Evolutionary conservation across 2,888 invertebrate species (phyloP).

Genomic region (Spialia ferax): DNA sequence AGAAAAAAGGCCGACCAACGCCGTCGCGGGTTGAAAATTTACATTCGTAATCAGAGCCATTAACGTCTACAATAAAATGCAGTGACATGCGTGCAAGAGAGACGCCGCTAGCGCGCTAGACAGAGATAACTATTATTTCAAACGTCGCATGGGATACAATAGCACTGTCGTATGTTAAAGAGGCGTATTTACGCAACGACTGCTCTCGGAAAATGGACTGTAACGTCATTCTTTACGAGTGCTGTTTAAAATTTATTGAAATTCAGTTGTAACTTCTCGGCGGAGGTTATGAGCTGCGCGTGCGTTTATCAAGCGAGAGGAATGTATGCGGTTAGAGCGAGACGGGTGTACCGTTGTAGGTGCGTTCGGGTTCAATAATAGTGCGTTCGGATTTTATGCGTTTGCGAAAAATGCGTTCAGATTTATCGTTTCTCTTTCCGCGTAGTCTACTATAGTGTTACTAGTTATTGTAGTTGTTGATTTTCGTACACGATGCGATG

Average conservation of each 20-base stretch:
- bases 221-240: constrained; percentile 46
- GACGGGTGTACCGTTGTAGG: constrained; percentile 57
- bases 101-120: constrained; percentile 68
- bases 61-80: constrained; percentile 85
- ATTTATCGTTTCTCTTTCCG: constrained; percentile 78
- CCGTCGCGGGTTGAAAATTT: constrained; percentile 83
- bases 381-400: constrained; percentile 82
- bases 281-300: constrained; percentile 58
- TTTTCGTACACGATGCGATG: constrained; percentile 50
- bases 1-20: constrained; percentile 79
- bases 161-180: constrained; percentile 54
- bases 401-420: constrained; percentile 80
- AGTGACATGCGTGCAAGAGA: constrained; percentile 75
- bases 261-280: constrained; percentile 41
- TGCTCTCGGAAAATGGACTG: constrained; percentile 48
- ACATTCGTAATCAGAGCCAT: constrained; percentile 85
- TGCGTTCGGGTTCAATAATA: constrained; percentile 71
- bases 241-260: constrained; percentile 42
- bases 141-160: constrained; percentile 80
- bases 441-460: constrained; percentile 70
- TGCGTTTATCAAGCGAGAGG: constrained; percentile 69
- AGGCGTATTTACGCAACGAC: constrained; percentile 44
- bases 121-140: constrained; percentile 60
- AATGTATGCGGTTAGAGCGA: constrained; percentile 58
- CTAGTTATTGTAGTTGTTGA: constrained; percentile 46